Evolutionary conservation across 1,140 invertebrate genomes (phyloP), one percentile per base, ranked within the genome.

Genomic region (Cydia fagiglandana): DNA sequence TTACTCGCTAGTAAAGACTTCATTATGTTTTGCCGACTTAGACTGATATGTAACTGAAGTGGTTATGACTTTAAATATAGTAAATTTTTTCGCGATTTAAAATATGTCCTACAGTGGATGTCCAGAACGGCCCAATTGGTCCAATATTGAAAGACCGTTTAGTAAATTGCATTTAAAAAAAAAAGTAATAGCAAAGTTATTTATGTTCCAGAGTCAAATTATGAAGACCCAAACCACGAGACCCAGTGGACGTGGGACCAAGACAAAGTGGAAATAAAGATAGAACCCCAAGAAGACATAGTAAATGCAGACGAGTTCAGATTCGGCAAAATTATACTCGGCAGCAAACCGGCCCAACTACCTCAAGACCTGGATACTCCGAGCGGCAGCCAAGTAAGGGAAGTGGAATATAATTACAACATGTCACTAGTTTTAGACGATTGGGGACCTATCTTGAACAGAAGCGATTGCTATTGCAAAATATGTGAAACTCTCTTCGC

Each of bases 401-500:
- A 15, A 12, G 47, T 50, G 13, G 15, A 50, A 38, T 53, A 74
- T 50, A 74, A 53, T 30, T 53, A 50, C 47, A 74, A 74, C 7
- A 56, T 74, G 45, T 41, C 66, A 1, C n/a, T 70, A 41, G 56
- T 75, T 9, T 47, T 88, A 77, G 80, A 81, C 73, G 80, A 88
- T 38, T 89, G 84, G 81, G 74, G 73, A 5, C 53, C 61, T 0
- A 68, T 78, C 12, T 47, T 89, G 2, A 24, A 77, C 4, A 78
- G 73, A 4, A 84, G 80, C 12, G 53, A 77, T 0, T 85, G 81
- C 30, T 87, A 79, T 56, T 91, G 89, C 47, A 28, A 79, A 0
- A 64, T 79, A 5, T 89, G 89, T 56, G n/a, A 80, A 17, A 84
- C 78, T 0, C 64, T 89, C 10, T 89, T 91, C 73, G 79, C 88